These are phyloP conservation scores for Clostera curtula DNA, from an alignment of 2,888 invertebrate genomes.

Conservation along the genomic window DNA sequence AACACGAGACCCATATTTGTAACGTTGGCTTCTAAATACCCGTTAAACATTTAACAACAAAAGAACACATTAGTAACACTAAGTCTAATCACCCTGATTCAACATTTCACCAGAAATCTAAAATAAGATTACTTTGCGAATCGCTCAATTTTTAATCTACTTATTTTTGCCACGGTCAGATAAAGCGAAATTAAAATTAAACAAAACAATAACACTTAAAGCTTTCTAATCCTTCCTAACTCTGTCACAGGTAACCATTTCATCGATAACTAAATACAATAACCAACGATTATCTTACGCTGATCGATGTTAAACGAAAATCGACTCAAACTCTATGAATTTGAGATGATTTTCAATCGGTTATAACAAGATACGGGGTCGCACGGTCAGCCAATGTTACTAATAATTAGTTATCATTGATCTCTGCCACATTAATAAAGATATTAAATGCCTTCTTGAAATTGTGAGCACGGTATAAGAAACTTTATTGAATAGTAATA, in stretches of 20 bases:
- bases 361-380: constrained; percentile 21
- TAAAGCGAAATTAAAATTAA: constrained; percentile 1
- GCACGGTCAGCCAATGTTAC: constrained; percentile 64
- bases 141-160: too few relatives aligned
- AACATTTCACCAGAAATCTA: too few relatives aligned
- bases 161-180: constrained; percentile 8
- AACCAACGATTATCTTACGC: constrained; percentile 58
- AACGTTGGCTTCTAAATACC: too few relatives aligned
- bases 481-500: constrained; percentile 3
- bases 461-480: constrained; percentile 1
- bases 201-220: constrained; percentile 4
- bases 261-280: constrained; percentile 69
- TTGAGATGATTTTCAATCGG: constrained; percentile 6
- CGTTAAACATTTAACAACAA: too few relatives aligned
- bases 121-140: too few relatives aligned
- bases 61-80: too few relatives aligned
- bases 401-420: constrained; percentile 71
- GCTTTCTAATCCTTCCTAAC: constrained; percentile 23
- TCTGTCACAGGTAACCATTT: constrained; percentile 30
- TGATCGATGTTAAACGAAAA: constrained; percentile 11
- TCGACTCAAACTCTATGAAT: neutral
- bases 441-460: constrained; percentile 57
- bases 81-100: too few relatives aligned
- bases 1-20: too few relatives aligned
- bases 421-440: constrained; percentile 67